These are phyloP conservation scores for Pammene fasciana DNA, from an alignment of 2,888 invertebrate species.

Conservation along the genomic window DNA sequence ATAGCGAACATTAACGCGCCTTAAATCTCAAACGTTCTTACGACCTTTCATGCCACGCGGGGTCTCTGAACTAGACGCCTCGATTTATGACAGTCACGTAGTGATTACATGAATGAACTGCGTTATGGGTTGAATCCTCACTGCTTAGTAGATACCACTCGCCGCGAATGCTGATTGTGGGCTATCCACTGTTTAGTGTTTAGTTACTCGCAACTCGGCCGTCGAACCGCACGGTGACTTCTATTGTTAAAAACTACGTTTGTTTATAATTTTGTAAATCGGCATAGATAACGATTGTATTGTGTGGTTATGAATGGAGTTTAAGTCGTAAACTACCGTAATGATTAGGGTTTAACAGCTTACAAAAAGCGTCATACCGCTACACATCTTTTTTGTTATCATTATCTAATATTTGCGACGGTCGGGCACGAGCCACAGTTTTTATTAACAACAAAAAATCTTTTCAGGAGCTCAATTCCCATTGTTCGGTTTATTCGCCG, in stretches of 20 bases:
- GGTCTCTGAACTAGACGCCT: constrained; percentile 33
- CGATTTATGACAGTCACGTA: constrained; percentile 45
- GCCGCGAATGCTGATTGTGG: constrained; percentile 15
- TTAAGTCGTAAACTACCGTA: constrained; percentile 12
- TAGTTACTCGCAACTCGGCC: constrained; percentile 12
- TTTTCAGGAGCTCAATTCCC: constrained; percentile 42
- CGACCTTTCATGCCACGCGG: constrained; percentile 27
- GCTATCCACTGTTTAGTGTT: constrained; percentile 16
- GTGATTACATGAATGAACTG: constrained; percentile 69
- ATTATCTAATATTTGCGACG: constrained; percentile 27
- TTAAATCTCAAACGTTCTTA: constrained; percentile 5
- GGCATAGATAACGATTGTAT: constrained; percentile 2
- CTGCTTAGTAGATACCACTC: constrained; percentile 22
- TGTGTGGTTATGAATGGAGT: constrained; percentile 5
- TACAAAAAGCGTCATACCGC: constrained; percentile 21
- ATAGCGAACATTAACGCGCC: constrained; percentile 7
- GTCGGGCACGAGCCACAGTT: constrained; percentile 56
- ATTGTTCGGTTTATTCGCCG: constrained; percentile 55
- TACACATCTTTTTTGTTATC: constrained; percentile 23
- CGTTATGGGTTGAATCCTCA: constrained; percentile 47
- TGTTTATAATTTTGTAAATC: constrained; percentile 9
- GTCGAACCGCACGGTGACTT: constrained; percentile 4
- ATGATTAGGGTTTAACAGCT: constrained; percentile 17
- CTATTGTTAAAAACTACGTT: constrained; percentile 9
- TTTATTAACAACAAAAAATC: constrained; percentile 46